phyloP scores from a whole-genome alignment of 2,797 vertebrate genomes.

The Neoniphon sammara region DNA sequence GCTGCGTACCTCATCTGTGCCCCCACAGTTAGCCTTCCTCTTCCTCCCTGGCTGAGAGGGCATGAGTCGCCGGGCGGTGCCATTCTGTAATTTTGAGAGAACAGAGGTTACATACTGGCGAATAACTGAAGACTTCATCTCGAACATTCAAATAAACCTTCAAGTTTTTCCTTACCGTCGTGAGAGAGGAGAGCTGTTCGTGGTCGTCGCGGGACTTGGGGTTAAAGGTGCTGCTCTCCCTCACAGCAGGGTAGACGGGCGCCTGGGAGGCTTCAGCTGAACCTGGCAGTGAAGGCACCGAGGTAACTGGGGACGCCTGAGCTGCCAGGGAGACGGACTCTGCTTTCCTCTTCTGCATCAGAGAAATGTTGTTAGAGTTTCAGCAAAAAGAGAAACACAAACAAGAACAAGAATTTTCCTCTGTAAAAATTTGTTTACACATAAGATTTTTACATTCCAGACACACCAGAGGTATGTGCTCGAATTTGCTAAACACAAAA shows the following conservation, averaged over 20 bases:
- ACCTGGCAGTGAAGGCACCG: slow-evolving; percentile 86
- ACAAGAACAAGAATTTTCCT: neutral
- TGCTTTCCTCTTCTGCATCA: slow-evolving; percentile 91
- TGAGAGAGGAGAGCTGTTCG: slow-evolving; percentile 81
- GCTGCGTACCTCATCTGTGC: slow-evolving; percentile 87
- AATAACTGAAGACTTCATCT: neutral
- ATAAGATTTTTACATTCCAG: slow-evolving; percentile 16
- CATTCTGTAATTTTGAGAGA: slow-evolving; percentile 80
- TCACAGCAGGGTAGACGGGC: slow-evolving; percentile 88
- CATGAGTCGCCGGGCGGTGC: slow-evolving; percentile 87
- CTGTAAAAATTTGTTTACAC: slow-evolving; percentile 12
- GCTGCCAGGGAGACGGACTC: slow-evolving; percentile 86
- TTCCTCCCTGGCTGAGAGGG: slow-evolving; percentile 90
- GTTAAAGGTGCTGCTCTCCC: slow-evolving; percentile 78
- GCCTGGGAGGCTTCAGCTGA: slow-evolving; percentile 89
- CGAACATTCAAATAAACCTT: neutral
- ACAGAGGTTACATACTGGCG: neutral
- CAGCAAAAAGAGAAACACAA: neutral
- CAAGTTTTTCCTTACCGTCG: slow-evolving; percentile 73
- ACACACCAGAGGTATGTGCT: slow-evolving; percentile 13
- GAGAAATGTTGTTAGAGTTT: slow-evolving; percentile 42
- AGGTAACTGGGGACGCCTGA: slow-evolving; percentile 86
- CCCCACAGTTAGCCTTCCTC: slow-evolving; percentile 89
- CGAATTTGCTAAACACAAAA: slow-evolving; percentile 6
- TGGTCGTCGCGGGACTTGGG: slow-evolving; percentile 83